Base-by-base conservation (phyloP, 2,888 invertebrate genomes). In the Andricus quercusramuli region DNA sequence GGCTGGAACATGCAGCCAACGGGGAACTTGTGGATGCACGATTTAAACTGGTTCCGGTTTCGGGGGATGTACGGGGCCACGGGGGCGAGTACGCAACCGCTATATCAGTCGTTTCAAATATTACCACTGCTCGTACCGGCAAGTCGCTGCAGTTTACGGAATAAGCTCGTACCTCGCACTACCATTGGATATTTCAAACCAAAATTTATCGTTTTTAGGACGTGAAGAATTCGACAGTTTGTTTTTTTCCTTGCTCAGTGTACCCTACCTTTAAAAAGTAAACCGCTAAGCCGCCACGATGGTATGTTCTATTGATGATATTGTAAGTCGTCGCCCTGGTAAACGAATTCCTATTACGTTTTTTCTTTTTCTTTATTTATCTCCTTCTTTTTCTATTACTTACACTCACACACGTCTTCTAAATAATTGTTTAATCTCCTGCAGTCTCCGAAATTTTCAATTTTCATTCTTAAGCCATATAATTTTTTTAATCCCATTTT, bases 301-400 rank as follows among this genome's bases (percentile, higher is more conserved):
- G 92, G 92, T 92, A 92, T 92, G 92, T 92, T 91, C 92, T 87
- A 91, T 92, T 90, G 91, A 92, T 92, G 91, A 92, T 92, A 91
- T 92, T 88, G 92, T 92, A 92, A 92, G 92, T 92, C 91, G 91
- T 89, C 91, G 90, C 89, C 90, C 91, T 92, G 92, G 92, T 92
- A 92, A 92, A 92, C 89, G 86, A 87, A 88, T 90, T 90, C 89
- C 79, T 80, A 82, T 79, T 85, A 86, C 83, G 85, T 88, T 88
- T 88, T 87, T 87, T 85, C 85, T 86, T 83, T 81, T 80, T 85
- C 70, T 86, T 82, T 83, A 79, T 86, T 77, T 83, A 76, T 86
- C 79, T 79, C 77, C 78, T 65, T 83, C 78, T 83, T 47, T 80
- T 41, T 85, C 41, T 80, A 47, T 81, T 83, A 80, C 80, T 78